Conservation (phyloP, 2,888 invertebrate genomes). For the Fragum whitleyi region DNA sequence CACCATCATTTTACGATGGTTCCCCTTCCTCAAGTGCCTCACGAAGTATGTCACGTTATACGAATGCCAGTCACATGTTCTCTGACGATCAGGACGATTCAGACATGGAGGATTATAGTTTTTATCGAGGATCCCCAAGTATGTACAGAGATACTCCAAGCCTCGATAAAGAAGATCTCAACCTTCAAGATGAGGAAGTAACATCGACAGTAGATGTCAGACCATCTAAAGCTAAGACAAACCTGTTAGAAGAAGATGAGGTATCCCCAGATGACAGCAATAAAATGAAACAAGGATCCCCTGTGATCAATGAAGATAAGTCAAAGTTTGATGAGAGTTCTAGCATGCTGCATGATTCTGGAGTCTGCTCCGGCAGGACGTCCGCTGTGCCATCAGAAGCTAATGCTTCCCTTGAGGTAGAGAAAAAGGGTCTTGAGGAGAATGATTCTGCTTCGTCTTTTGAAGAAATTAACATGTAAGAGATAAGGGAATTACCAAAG, state of each 20-base stretch:
- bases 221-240: slow-evolving; percentile 49
- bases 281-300: neutral
- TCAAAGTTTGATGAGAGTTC: slow-evolving; percentile 11
- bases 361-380: slow-evolving; percentile 66
- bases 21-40: slow-evolving; percentile 42
- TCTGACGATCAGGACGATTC: slow-evolving; percentile 52
- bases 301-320: slow-evolving; percentile 32
- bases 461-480: slow-evolving; percentile 65
- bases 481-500: too few species aligned
- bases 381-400: slow-evolving; percentile 46
- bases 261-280: slow-evolving; percentile 16
- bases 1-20: slow-evolving; percentile 26
- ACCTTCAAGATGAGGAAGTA: slow-evolving; percentile 58
- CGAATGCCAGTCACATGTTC: slow-evolving; percentile 31
- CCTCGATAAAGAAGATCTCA: neutral
- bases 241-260: slow-evolving; percentile 43
- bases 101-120: slow-evolving; percentile 23
- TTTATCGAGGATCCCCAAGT: neutral
- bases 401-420: slow-evolving; percentile 29
- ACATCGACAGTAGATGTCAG: slow-evolving; percentile 50
- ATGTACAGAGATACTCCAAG: neutral
- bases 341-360: slow-evolving; percentile 51
- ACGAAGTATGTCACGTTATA: slow-evolving; percentile 47
- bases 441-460: slow-evolving; percentile 71
- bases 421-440: slow-evolving; percentile 48